Evolutionary conservation across 2,888 invertebrate species (phyloP).

Genomic region (Philereme transversata): DNA sequence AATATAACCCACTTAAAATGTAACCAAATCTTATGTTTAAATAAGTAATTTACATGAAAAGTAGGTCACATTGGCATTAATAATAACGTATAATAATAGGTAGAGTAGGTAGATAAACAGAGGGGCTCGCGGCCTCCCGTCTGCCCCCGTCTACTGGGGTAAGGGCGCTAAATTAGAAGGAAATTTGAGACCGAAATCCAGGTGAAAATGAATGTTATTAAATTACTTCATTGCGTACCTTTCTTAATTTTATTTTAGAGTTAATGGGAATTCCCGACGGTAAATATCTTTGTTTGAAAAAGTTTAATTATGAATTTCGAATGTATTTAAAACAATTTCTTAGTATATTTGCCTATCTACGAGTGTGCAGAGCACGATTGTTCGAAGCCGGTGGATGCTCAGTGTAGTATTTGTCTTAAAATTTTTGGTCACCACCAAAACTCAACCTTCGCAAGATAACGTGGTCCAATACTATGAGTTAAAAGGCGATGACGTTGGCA

Average conservation of each 20-base stretch:
- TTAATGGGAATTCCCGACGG: slow-evolving; percentile 11
- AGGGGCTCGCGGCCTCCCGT: slow-evolving; percentile 1
- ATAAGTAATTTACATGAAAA: slow-evolving; percentile 15
- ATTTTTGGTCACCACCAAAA: too few relatives aligned
- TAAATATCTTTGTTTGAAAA: slow-evolving; percentile 15
- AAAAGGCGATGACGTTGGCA: too few relatives aligned
- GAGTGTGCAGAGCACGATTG: too few relatives aligned
- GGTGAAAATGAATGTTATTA: slow-evolving; percentile 27
- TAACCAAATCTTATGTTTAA: slow-evolving; percentile 38
- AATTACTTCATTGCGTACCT: slow-evolving; percentile 21
- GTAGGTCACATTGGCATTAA: slow-evolving; percentile 22
- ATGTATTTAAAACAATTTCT: too few relatives aligned
- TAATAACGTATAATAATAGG: slow-evolving; percentile 20
- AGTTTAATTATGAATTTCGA: slow-evolving; percentile 2
- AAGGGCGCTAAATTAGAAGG: slow-evolving; percentile 32
- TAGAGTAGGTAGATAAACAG: slow-evolving; percentile 12
- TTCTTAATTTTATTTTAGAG: slow-evolving; percentile 24
- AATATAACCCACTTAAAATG: slow-evolving; percentile 13
- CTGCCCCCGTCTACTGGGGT: slow-evolving; percentile 14
- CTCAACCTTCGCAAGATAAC: too few relatives aligned
- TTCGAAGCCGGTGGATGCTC: too few relatives aligned
- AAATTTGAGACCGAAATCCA: slow-evolving; percentile 32
- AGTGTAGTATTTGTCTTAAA: too few relatives aligned
- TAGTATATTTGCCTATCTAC: too few relatives aligned
- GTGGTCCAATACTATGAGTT: too few relatives aligned